These are phyloP conservation scores for Uloborus plumipes DNA, from an alignment of 2,888 invertebrate genomes.

Conservation along the genomic window DNA sequence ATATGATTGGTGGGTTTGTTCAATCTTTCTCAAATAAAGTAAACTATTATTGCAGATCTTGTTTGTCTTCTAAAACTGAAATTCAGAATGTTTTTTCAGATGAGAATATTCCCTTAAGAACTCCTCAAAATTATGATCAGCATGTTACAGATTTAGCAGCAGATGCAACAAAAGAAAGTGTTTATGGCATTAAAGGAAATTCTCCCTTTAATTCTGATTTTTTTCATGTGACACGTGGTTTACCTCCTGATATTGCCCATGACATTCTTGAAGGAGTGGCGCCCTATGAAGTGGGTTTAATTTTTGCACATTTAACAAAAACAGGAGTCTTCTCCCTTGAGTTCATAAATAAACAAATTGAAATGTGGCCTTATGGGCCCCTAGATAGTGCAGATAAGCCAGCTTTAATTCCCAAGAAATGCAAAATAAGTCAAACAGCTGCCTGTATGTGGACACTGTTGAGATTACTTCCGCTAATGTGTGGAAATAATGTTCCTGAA, in stretches of 20 bases:
- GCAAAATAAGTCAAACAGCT: neutral
- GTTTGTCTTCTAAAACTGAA: neutral
- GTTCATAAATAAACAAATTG: neutral
- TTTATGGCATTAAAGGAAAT: neutral
- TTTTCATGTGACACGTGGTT: neutral
- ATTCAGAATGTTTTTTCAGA: neutral
- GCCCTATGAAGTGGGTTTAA: neutral
- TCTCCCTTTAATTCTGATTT: neutral
- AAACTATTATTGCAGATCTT: neutral
- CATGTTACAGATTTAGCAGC: neutral
- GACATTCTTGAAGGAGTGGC: neutral
- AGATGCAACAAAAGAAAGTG: neutral
- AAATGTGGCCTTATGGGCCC: neutral
- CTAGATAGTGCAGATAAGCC: neutral
- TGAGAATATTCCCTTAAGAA: neutral
- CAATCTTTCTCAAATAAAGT: neutral
- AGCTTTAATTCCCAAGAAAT: neutral
- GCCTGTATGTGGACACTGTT: neutral
- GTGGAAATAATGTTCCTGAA: neutral
- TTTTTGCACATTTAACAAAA: neutral
- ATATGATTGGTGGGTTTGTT: neutral
- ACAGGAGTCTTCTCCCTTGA: neutral
- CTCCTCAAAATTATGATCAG: too few relatives aligned
- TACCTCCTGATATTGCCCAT: conserved; percentile 1
- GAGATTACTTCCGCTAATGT: neutral